Base-by-base conservation (phyloP, 2,888 invertebrate species). In the Empis stercorea region DNA sequence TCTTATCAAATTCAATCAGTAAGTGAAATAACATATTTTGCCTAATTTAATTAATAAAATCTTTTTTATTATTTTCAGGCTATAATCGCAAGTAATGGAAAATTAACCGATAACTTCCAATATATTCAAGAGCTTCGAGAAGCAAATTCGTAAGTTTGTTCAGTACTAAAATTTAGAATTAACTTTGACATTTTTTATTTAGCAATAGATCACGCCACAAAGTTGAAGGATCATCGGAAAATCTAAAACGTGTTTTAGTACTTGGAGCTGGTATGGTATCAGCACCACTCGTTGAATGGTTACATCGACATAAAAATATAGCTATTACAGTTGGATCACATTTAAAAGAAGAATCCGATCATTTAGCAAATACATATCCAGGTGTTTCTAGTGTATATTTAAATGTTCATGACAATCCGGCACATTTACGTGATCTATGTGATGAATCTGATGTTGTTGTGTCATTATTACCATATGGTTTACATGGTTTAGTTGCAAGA, bases 181-280 rank as follows among this genome's bases (percentile, higher is more conserved):
- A 43, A 40, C 30, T 15, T 41, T 38, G 37, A 30, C n/a, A n/a
- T n/a, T n/a, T n/a, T n/a, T 44, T 34, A 65, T 61, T 30, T 60
- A 82, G 78, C 51, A 73, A 58, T 43, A 65, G 80, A 10, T 82
- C 82, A 2, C 77, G 79, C 3, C 84, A 87, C 59, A 87, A 86
- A 64, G 77, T 82, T 39, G 81, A 81, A 57, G 76, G 78, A 11
- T 72, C 73, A 37, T 66, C 66, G 30, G 78, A 77, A 37, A 73
- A 74, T 38, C 74, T 78, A 56, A 83, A 82, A 55, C 78, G 81
- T 47, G 86, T 95, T 1, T 76, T 97, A 10, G 84, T 99, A 3
- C 73, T 99, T 11, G 99, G 99, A 1, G 94, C 97, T 34, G 99
- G 99, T 0, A 82, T 88, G 61, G 97, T 99, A 0, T 85, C 93